These are phyloP conservation scores for Gracilinanus agilis DNA, from an alignment of 2,113 vertebrate species.

Conservation along the genomic window DNA sequence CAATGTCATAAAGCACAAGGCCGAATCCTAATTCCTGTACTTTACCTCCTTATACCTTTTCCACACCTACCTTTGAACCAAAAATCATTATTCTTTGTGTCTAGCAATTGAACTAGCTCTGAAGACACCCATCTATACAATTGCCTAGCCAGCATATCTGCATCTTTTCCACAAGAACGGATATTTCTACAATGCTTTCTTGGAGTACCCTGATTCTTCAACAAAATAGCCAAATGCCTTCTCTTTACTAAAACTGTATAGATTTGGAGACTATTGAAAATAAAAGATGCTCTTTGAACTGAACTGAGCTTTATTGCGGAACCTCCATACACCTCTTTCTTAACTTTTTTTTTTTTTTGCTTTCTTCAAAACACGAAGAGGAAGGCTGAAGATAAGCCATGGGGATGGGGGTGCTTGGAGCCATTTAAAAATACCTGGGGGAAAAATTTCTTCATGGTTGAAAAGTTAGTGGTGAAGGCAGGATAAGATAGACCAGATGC, in stretches of 20 bases:
- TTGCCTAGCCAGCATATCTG: neutral
- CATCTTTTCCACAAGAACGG: neutral
- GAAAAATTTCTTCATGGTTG: neutral
- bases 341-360: neutral
- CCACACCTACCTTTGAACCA: neutral
- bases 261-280: neutral
- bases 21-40: neutral
- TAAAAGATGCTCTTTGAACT: neutral
- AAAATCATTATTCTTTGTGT: neutral
- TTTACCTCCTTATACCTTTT: neutral
- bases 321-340: neutral
- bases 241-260: neutral
- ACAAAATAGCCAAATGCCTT: neutral
- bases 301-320: neutral
- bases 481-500: conserved; percentile 85
- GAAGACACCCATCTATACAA: neutral
- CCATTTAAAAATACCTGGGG: neutral
- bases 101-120: neutral
- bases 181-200: neutral
- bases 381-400: neutral
- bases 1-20: neutral
- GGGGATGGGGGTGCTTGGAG: neutral
- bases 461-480: neutral
- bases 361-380: neutral
- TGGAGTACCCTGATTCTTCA: neutral